Conservation (phyloP, 2,797 vertebrate species). For the Chrosomus eos region DNA sequence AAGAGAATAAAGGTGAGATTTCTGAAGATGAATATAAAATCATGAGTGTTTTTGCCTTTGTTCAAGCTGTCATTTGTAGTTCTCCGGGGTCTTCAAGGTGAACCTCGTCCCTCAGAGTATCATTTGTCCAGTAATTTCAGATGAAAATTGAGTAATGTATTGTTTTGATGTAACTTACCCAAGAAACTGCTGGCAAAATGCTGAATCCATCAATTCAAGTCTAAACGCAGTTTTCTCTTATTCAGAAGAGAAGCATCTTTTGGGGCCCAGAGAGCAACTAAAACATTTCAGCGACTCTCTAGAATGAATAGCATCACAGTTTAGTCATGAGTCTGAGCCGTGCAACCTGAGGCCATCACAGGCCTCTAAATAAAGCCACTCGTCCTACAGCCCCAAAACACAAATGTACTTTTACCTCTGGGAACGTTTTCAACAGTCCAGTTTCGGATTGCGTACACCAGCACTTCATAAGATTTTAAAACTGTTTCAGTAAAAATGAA, state of each 20-base stretch:
- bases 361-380: conserved; percentile 33
- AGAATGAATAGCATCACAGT: conserved; percentile 44
- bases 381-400: conserved; percentile 18
- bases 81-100: neutral
- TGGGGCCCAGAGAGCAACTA: conserved; percentile 18
- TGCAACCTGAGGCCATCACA: conserved; percentile 20
- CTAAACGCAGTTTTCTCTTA: neutral
- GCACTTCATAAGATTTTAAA: neutral
- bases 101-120: conserved; percentile 3
- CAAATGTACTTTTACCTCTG: conserved; percentile 15
- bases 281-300: conserved; percentile 5
- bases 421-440: conserved; percentile 1
- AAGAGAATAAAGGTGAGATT: neutral
- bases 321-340: conserved; percentile 42
- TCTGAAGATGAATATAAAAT: neutral
- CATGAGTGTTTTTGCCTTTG: neutral
- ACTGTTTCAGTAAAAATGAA: neutral
- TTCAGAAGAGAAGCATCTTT: conserved; percentile 44
- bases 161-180: neutral
- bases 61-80: neutral
- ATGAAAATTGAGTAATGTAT: neutral
- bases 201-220: conserved; percentile 2
- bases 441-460: neutral
- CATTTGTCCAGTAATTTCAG: neutral
- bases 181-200: neutral